A percentile compares a stretch with the other conserved stretches of the same genome.
phyloP scores from a whole-genome alignment of 2,797 vertebrate genomes.

The Gambelia wislizenii region DNA sequence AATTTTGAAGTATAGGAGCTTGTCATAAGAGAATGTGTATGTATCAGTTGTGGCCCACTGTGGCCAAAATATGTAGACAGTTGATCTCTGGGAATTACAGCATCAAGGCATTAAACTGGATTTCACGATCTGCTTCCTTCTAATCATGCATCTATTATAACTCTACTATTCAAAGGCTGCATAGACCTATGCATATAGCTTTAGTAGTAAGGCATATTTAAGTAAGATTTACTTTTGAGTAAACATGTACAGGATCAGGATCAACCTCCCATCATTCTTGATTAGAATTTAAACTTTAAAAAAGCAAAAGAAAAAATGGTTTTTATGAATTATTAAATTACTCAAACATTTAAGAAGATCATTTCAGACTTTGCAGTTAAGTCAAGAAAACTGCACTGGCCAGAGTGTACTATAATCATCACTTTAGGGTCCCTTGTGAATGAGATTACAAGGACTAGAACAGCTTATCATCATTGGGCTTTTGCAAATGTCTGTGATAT shows the following conservation, averaged over 20 bases:
- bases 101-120: not conserved
- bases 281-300: not conserved
- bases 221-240: not conserved
- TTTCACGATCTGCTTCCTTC: not conserved
- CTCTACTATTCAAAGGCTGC: not conserved
- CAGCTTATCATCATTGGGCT: not conserved
- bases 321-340: not conserved
- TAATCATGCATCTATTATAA: not conserved
- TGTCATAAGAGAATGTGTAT: too few species aligned
- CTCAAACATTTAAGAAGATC: not conserved
- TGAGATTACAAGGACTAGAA: constrained; percentile 16
- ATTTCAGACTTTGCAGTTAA: constrained; percentile 2
- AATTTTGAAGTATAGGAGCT: not conserved
- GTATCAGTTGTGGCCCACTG: not conserved
- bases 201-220: not conserved
- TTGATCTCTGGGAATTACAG: not conserved
- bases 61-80: not conserved
- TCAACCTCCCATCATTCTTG: not conserved
- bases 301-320: not conserved
- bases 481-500: constrained; percentile 33
- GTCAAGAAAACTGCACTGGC: not conserved
- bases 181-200: not conserved
- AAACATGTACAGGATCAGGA: not conserved
- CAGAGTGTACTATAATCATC: not conserved
- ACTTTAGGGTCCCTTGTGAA: constrained; percentile 23